Conservation (phyloP, 2,797 vertebrate genomes). For the Antennarius maculatus region DNA sequence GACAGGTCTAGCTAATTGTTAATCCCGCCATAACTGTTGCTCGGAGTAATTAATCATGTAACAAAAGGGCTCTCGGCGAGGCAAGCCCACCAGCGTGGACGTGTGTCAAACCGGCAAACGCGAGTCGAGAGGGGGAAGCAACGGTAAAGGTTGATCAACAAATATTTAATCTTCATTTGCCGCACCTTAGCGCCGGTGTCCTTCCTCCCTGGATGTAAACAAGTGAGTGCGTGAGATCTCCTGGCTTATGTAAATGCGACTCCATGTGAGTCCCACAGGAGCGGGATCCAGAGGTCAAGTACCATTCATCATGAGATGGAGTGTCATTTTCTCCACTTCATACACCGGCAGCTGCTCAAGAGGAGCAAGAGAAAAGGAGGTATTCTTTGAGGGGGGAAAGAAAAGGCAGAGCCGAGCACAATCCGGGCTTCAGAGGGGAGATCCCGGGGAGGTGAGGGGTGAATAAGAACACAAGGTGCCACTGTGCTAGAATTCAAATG, state of each 20-base stretch:
- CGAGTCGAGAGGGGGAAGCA: constrained; percentile 19
- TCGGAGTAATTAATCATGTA: constrained; percentile 96
- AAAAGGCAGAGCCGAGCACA: constrained; percentile 83
- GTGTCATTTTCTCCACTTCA: constrained; percentile 95
- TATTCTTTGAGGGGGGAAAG: constrained; percentile 89
- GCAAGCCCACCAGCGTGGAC: constrained; percentile 84
- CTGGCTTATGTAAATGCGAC: constrained; percentile 89
- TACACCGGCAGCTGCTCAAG: constrained; percentile 74
- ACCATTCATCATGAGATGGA: constrained; percentile 97
- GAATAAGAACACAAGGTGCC: constrained; percentile 94
- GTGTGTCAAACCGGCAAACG: constrained; percentile 64
- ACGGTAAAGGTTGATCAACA: constrained; percentile 72
- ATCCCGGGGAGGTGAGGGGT: constrained; percentile 49
- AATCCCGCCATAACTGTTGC: constrained; percentile 92
- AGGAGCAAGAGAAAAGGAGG: constrained; percentile 83
- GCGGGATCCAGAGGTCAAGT: constrained; percentile 89
- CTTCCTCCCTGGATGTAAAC: constrained; percentile 54
- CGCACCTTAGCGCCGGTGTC: constrained; percentile 51
- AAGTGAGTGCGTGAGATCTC: constrained; percentile 70
- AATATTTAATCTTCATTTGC: constrained; percentile 85
- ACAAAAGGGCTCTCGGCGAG: constrained; percentile 86
- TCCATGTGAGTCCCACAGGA: constrained; percentile 86
- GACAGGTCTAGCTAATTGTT: constrained; percentile 96
- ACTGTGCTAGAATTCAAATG: constrained; percentile 93
- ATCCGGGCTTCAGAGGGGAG: constrained; percentile 84